These are phyloP conservation scores for Lymantria dispar DNA, from an alignment of 2,888 invertebrate genomes.

Conservation along the genomic window DNA sequence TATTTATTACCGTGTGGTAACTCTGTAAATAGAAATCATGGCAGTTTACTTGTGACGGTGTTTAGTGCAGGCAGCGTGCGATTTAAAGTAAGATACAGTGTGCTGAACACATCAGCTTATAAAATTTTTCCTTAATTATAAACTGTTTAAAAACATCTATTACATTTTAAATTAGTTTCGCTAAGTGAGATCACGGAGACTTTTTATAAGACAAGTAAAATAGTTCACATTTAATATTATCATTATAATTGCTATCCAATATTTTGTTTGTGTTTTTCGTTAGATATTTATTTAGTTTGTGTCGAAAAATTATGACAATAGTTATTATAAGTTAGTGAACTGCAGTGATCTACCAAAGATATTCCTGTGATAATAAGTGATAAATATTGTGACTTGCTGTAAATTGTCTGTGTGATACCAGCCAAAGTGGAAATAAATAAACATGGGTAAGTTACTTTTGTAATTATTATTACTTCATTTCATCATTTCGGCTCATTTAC, in stretches of 20 bases:
- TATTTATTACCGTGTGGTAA: slow-evolving; percentile 28
- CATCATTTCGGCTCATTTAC: too few species aligned
- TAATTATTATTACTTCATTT: background rate
- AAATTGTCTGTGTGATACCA: slow-evolving; percentile 8
- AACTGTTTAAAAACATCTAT: slow-evolving; percentile 11
- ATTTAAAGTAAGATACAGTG: slow-evolving; percentile 31
- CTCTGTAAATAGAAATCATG: slow-evolving; percentile 53
- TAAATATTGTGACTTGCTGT: slow-evolving; percentile 15
- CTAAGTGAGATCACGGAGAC: background rate
- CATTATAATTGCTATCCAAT: background rate
- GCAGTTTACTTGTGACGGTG: slow-evolving; percentile 34
- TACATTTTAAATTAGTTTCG: background rate
- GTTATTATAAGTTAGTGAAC: slow-evolving; percentile 7
- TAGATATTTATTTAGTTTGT: too few species aligned
- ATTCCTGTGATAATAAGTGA: slow-evolving; percentile 24
- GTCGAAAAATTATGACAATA: background rate
- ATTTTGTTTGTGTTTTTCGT: too few species aligned
- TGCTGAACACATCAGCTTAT: slow-evolving; percentile 20
- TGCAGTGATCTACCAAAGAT: slow-evolving; percentile 7
- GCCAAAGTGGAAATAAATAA: slow-evolving; percentile 12
- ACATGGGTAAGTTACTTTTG: slow-evolving; percentile 35
- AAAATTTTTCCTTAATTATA: slow-evolving; percentile 9
- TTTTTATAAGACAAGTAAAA: background rate
- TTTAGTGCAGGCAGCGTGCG: slow-evolving; percentile 30
- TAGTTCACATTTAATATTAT: background rate